Conservation (phyloP, 2,888 invertebrate species). For the Epistrophella euchroma region DNA sequence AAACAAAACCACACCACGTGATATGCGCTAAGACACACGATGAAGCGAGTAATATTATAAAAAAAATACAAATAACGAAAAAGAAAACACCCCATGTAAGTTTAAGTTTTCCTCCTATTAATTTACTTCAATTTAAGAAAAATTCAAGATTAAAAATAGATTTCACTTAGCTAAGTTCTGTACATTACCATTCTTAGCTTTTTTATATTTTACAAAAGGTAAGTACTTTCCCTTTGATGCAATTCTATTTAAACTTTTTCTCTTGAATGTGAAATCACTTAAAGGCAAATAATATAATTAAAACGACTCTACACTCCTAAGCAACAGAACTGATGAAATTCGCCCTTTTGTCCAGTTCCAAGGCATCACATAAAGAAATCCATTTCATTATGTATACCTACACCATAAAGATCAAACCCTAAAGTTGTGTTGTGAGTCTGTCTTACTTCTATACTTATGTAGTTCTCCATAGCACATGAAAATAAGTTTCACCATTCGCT, state of each 20-base stretch:
- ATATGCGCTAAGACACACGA: too few relatives aligned
- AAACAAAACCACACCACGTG: too few relatives aligned
- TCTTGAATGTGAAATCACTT: constrained; percentile 43
- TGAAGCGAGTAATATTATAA: too few relatives aligned
- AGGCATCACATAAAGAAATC: constrained; percentile 35
- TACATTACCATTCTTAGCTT: too few relatives aligned
- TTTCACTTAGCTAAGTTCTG: too few relatives aligned
- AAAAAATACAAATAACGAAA: too few relatives aligned
- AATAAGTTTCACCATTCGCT: constrained; percentile 49
- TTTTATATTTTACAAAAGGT: too few relatives aligned
- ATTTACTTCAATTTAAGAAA: too few relatives aligned
- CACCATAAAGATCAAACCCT: neutral
- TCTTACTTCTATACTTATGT: too few relatives aligned
- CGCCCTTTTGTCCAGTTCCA: constrained; percentile 4
- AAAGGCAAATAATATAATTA: constrained; percentile 44
- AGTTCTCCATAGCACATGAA: constrained; percentile 27
- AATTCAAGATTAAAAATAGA: too few relatives aligned
- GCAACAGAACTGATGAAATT: neutral
- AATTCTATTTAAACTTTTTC: neutral
- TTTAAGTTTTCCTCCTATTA: too few relatives aligned
- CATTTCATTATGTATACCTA: constrained; percentile 44
- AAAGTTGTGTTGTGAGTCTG: neutral
- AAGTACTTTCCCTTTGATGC: constrained; percentile 22
- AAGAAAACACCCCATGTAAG: too few relatives aligned
- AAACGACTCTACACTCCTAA: constrained; percentile 7